Conservation (phyloP, 1,140 invertebrate genomes). For the Eumaeus atala region DNA sequence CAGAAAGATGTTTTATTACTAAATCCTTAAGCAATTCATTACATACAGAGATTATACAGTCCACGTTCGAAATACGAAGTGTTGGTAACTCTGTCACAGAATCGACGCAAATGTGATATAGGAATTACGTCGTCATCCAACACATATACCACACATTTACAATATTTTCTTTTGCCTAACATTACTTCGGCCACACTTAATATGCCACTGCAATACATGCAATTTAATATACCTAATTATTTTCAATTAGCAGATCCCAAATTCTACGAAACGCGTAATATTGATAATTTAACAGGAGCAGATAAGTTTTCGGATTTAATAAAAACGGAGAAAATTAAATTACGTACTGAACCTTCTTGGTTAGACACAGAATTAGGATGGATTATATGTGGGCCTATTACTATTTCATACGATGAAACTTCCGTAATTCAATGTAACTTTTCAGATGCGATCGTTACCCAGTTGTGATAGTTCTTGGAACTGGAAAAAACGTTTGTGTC, state of each 20-base stretch:
- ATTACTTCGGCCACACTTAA: conserved; percentile 12
- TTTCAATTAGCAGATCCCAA: neutral
- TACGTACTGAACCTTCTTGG: conserved; percentile 4
- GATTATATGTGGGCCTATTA: neutral
- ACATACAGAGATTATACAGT: conserved; percentile 14
- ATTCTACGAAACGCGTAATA: neutral
- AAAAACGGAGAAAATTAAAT: conserved; percentile 1
- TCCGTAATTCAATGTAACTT: neutral
- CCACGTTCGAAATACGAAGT: conserved; percentile 14
- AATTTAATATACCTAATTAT: conserved; percentile 1
- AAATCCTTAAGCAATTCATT: conserved; percentile 13
- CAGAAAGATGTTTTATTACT: conserved; percentile 19
- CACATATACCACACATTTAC: neutral
- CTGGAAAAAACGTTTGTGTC: neutral
- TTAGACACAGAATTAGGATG: conserved; percentile 11
- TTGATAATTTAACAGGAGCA: conserved; percentile 13
- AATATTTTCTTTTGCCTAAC: conserved; percentile 15
- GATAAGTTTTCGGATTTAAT: conserved; percentile 14
- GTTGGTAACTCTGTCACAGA: conserved; percentile 15
- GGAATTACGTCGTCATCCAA: conserved; percentile 7
- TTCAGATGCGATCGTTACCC: neutral
- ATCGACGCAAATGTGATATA: conserved; percentile 17
- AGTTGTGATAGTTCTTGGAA: conserved; percentile 1
- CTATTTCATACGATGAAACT: neutral
- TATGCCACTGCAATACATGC: conserved; percentile 4